Conservation (phyloP, 2,797 vertebrate genomes). For the Clarias platycephalus region DNA sequence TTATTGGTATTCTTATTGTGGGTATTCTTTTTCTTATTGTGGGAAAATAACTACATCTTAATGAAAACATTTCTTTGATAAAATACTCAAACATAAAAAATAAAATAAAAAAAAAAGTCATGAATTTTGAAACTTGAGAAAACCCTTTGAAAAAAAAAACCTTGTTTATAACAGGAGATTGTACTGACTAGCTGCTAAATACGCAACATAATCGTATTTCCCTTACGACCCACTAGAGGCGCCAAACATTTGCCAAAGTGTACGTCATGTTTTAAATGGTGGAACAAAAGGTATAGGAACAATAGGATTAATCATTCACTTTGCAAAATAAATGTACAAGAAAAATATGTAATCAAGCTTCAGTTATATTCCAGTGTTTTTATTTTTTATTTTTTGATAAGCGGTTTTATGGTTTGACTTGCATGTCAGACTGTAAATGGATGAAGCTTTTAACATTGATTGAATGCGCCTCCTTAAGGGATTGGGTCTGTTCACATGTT, state of each 20-base stretch:
- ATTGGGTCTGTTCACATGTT: background rate
- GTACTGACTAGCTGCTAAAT: background rate
- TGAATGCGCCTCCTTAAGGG: background rate
- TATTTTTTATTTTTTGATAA: background rate
- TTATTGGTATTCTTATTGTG: no score
- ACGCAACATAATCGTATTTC: background rate
- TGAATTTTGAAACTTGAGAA: background rate
- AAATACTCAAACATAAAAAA: background rate
- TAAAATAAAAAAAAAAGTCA: no score
- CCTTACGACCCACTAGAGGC: background rate
- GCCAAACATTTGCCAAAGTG: background rate
- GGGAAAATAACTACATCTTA: no score
- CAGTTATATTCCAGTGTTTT: background rate
- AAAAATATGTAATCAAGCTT: background rate
- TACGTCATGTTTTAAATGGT: background rate
- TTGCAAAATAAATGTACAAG: background rate
- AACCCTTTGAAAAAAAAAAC: background rate
- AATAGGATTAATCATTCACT: background rate
- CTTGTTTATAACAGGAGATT: background rate
- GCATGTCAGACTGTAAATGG: conserved; percentile 23
- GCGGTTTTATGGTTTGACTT: background rate
- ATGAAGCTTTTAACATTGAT: conserved; percentile 22
- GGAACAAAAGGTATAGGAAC: no score
- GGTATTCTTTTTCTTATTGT: no score
- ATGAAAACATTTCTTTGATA: background rate